These are phyloP conservation scores for Azorinus chamasolen DNA, from an alignment of 2,888 invertebrate species.

Conservation along the genomic window DNA sequence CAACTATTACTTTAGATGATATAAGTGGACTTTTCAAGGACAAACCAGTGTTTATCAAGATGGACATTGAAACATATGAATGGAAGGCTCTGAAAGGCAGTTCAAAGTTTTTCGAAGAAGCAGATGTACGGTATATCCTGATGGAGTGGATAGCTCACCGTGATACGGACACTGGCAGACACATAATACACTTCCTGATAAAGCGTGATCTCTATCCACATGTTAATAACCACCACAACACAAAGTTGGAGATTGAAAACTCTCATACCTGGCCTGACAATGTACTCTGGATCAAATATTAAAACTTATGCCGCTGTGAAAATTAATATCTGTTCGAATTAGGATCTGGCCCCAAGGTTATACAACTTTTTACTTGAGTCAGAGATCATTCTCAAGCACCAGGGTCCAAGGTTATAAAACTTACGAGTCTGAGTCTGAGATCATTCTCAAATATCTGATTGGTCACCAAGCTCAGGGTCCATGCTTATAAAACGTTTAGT, in stretches of 20 bases:
- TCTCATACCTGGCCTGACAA: constrained; percentile 76
- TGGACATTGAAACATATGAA: constrained; percentile 80
- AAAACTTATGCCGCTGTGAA: neutral
- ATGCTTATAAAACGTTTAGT: no score
- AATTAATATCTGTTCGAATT: no score
- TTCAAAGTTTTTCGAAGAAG: constrained; percentile 65
- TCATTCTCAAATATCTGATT: no score
- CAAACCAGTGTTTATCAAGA: constrained; percentile 72
- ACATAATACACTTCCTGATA: constrained; percentile 67
- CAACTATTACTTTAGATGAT: constrained; percentile 71
- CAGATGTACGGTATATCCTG: constrained; percentile 71
- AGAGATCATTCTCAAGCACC: no score
- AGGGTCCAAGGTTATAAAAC: no score
- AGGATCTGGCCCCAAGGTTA: no score
- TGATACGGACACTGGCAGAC: constrained; percentile 52
- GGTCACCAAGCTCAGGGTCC: no score
- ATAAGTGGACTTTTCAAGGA: constrained; percentile 60
- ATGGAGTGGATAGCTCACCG: constrained; percentile 79
- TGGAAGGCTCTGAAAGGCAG: constrained; percentile 67
- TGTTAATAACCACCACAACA: constrained; percentile 57
- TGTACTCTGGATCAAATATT: constrained; percentile 75
- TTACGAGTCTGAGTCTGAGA: no score
- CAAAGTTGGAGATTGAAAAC: constrained; percentile 50
- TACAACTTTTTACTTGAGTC: no score
- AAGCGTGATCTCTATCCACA: constrained; percentile 70